A percentile compares a stretch with the other conserved stretches of the same genome.
Conservation (phyloP, 2,113 vertebrate genomes). For the Rhagologus leucostigma region DNA sequence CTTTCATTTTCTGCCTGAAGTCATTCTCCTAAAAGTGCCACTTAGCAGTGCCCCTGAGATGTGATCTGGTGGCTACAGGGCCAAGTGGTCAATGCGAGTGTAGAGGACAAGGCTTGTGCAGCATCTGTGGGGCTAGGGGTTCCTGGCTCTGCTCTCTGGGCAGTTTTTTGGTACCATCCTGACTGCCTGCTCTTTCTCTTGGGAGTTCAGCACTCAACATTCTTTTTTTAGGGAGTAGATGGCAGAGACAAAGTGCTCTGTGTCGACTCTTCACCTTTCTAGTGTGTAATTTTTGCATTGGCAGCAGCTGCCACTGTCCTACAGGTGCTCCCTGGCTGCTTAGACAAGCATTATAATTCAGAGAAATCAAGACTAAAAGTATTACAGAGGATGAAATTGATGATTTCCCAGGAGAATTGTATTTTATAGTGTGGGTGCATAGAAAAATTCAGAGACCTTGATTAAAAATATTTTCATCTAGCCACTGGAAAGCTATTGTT, state of each 20-base stretch:
- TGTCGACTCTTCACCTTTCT: neutral
- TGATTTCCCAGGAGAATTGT: neutral
- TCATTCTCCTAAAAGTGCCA: neutral
- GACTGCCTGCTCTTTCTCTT: neutral
- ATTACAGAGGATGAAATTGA: neutral
- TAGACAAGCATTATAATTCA: neutral
- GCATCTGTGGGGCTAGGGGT: fast-evolving
- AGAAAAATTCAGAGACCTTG: neutral
- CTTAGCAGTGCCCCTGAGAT: neutral
- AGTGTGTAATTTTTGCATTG: neutral
- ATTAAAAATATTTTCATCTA: neutral
- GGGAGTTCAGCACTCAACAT: neutral
- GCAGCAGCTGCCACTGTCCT: neutral
- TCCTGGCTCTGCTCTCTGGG: neutral
- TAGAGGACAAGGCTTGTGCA: neutral
- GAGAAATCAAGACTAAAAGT: neutral
- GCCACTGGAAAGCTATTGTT: neutral
- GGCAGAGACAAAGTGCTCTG: neutral
- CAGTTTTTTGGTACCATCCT: neutral
- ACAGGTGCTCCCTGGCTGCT: neutral
- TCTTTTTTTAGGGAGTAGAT: neutral
- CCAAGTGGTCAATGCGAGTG: neutral
- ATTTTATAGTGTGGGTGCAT: neutral
- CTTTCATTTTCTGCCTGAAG: neutral
- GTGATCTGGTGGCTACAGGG: neutral